Percentiles rank a stretch among this genome's conserved stretches.
Evolutionary conservation across 1,140 invertebrate species (phyloP).

Genomic region (Aphis gossypii): DNA sequence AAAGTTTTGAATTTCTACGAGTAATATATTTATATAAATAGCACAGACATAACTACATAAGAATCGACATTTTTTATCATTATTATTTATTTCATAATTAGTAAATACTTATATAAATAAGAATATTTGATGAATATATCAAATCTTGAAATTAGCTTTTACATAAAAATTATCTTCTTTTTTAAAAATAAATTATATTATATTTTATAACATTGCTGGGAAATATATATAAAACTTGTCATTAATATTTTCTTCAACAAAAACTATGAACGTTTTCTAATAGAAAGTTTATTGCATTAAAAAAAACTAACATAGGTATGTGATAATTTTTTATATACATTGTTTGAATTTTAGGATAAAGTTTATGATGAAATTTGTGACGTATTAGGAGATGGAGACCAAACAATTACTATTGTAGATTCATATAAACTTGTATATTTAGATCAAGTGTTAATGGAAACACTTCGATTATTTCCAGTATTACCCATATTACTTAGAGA

Average conservation of each 20-base stretch:
- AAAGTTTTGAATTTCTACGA: too few species aligned
- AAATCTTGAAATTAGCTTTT: too few species aligned
- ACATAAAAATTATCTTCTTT: too few species aligned
- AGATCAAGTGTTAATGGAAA: slow-evolving; percentile 71
- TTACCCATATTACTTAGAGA: slow-evolving; percentile 70
- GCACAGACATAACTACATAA: too few species aligned
- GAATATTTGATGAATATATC: too few species aligned
- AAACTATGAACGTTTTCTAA: background rate
- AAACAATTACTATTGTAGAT: slow-evolving; percentile 67
- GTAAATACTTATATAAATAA: too few species aligned
- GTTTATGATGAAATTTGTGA: slow-evolving; percentile 61
- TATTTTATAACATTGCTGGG: too few species aligned
- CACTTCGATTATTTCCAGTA: slow-evolving; percentile 68
- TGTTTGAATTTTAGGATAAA: slow-evolving; percentile 58
- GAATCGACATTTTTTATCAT: too few species aligned
- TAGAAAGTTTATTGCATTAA: background rate
- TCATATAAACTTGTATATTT: slow-evolving; percentile 69
- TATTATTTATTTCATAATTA: too few species aligned
- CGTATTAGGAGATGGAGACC: slow-evolving; percentile 65
- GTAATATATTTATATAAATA: too few species aligned
- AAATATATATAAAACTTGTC: background rate
- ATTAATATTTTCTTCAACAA: background rate
- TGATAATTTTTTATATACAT: background rate
- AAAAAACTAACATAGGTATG: background rate
- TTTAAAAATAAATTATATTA: too few species aligned